Evolutionary conservation across 2,797 vertebrate genomes (phyloP).

Genomic region (Bufotes viridis): DNA sequence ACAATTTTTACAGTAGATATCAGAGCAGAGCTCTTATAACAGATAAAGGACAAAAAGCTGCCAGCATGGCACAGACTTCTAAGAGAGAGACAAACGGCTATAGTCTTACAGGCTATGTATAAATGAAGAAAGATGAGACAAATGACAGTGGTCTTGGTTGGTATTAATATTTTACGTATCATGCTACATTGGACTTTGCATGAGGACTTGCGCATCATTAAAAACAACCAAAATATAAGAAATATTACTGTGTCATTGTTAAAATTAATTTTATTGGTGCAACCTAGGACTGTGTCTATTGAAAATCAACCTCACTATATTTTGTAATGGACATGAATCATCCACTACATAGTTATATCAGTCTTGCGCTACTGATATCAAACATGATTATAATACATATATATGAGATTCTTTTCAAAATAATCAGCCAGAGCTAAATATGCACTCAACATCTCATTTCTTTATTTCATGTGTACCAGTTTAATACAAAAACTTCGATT

Average conservation of each 20-base stretch:
- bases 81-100: slow-evolving; percentile 78
- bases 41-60: slow-evolving; percentile 67
- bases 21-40: slow-evolving; percentile 64
- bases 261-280: background rate
- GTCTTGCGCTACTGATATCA: background rate
- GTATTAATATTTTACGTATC: background rate
- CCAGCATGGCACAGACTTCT: slow-evolving; percentile 63
- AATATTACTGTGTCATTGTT: background rate
- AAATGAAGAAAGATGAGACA: slow-evolving; percentile 47
- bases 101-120: slow-evolving; percentile 81
- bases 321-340: too few species aligned
- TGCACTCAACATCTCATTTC: background rate
- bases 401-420: background rate
- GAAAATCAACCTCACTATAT: background rate
- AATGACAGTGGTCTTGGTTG: background rate
- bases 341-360: background rate
- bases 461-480: background rate
- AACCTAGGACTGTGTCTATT: too few species aligned
- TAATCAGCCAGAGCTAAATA: background rate
- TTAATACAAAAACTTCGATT: background rate
- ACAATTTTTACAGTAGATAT: slow-evolving; percentile 73
- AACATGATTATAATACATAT: background rate
- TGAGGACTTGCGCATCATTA: background rate
- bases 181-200: background rate
- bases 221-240: too few species aligned